These are phyloP conservation scores for Hybognathus amarus DNA, from an alignment of 2,797 vertebrate species.

Conservation along the genomic window DNA sequence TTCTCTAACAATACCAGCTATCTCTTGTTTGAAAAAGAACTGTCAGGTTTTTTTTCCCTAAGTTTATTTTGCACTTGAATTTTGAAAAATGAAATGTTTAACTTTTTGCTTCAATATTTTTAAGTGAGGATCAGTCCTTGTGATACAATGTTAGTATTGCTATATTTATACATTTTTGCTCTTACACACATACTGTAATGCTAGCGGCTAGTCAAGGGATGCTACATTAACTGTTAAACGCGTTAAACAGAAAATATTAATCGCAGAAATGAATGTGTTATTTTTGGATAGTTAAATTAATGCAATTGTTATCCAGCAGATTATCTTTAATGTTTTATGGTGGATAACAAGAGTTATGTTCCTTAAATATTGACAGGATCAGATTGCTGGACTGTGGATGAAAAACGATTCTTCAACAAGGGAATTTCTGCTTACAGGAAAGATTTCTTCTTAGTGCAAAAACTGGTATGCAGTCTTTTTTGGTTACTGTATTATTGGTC, in stretches of 20 bases:
- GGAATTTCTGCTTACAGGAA: conserved; percentile 93
- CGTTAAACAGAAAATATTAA: background rate
- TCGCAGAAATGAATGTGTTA: background rate
- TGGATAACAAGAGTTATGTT: background rate
- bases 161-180: too few species aligned
- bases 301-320: background rate
- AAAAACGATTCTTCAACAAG: conserved; percentile 95
- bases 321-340: background rate
- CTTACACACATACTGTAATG: too few species aligned
- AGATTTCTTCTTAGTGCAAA: conserved; percentile 98
- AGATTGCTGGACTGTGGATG: conserved; percentile 89
- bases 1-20: too few species aligned
- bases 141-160: too few species aligned
- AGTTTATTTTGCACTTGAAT: too few species aligned
- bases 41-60: too few species aligned
- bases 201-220: too few species aligned
- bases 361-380: conserved; percentile 80
- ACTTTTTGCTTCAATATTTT: too few species aligned
- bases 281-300: background rate
- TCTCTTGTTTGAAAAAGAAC: too few species aligned
- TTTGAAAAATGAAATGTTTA: too few species aligned
- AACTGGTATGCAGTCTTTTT: conserved; percentile 78
- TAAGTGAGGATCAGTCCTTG: too few species aligned
- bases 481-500: background rate
- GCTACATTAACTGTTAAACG: too few species aligned